Evolutionary conservation across 53 echinoderm and acorn worm genomes (phyloP), one percentile per base, ranked within the genome.

Genomic region (Crossaster papposus): DNA sequence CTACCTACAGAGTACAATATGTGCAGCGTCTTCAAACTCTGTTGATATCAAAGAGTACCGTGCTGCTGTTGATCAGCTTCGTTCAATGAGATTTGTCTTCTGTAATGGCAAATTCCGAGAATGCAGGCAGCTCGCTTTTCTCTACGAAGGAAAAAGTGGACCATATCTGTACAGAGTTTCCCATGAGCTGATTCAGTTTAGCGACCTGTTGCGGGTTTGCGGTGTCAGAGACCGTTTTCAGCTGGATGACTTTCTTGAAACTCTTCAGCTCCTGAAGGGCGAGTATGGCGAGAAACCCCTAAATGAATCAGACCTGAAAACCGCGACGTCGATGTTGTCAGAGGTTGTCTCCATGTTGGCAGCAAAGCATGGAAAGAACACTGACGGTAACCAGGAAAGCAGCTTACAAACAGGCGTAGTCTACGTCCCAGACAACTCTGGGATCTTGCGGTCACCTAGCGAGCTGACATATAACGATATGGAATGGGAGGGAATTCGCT

Each of bases 381-480:
- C 24, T 36, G 24, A 29, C 12, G 28, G 35, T 78, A 32, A 36
- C 5, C 28, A 26, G 14, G 11, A 84, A 22, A 52, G 30, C 30
- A 23, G 30, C 35, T 50, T 63, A 13, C 53, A 37, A 1, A 74
- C 50, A 20, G 74, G 54, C 0, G 23, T 22, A 50, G 64, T 89
- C 30, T 51, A 33, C 15, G 88, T 88, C 9, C 78, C 81, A 58
- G 92, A 92, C 80, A 17, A 50, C 35, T 23, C 32, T 4, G 10
- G 78, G 38, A 23, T 92, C 71, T 37, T 92, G 64, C 76, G 51
- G 23, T 52, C 80, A 8, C 72, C 64, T 35, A 0, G 5, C 0
- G 81, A 92, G 1, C 77, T 92, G 1, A 81, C 53, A 3, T 92
- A 89, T 36, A 50, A 92, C 4, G 92, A 92, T 50, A 65, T 88